These are phyloP conservation scores for Phengaris alcon DNA, from an alignment of 2,888 invertebrate genomes.

Conservation along the genomic window DNA sequence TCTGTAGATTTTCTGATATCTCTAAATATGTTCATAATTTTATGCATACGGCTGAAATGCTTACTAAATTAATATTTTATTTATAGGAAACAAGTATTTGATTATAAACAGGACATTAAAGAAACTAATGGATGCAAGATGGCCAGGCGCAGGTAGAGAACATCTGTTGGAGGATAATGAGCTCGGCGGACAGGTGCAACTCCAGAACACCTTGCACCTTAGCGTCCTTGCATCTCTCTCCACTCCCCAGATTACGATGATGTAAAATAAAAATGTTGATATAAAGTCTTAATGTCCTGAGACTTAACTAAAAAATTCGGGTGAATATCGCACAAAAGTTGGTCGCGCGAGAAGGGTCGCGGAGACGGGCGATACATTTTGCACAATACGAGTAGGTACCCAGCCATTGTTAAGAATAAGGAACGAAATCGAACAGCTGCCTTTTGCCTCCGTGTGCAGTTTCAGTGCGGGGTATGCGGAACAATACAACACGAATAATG, in stretches of 20 bases:
- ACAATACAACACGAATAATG: conserved; percentile 71
- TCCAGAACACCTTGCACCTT: conserved; percentile 66
- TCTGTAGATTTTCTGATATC: not conserved
- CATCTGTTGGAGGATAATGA: conserved; percentile 76
- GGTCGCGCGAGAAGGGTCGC: conserved; percentile 45
- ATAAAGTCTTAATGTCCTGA: too few species aligned
- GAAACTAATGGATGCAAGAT: conserved; percentile 15
- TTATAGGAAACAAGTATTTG: conserved; percentile 1
- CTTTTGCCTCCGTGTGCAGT: conserved; percentile 74
- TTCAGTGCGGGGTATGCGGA: conserved; percentile 59
- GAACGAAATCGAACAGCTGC: conserved; percentile 75
- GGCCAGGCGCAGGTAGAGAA: conserved; percentile 57
- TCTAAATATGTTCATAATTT: conserved; percentile 1
- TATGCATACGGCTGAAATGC: not conserved
- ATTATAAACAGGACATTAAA: conserved; percentile 13
- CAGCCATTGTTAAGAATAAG: conserved; percentile 63
- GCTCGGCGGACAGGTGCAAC: conserved; percentile 64
- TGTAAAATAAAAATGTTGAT: not conserved
- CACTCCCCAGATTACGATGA: conserved; percentile 27
- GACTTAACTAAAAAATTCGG: not conserved
- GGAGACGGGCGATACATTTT: conserved; percentile 69
- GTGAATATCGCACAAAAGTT: conserved; percentile 29
- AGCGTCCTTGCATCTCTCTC: conserved; percentile 47
- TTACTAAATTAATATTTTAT: conserved; percentile 1
- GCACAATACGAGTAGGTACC: conserved; percentile 58